Evolutionary conservation across 2,113 vertebrate species (phyloP).

Genomic region (Prinia subflava): DNA sequence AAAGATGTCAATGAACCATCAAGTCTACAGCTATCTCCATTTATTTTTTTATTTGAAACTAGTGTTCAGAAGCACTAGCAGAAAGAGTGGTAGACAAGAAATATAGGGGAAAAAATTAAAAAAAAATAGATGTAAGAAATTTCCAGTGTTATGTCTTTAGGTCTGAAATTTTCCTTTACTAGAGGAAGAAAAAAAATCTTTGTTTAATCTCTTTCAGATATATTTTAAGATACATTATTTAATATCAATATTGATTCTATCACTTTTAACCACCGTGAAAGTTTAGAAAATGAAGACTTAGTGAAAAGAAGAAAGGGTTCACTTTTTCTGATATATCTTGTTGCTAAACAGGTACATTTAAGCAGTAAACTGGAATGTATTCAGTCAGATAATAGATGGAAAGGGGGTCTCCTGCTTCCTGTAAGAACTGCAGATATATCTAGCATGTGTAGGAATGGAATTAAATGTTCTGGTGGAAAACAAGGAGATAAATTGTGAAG

Average conservation of each 20-base stretch:
- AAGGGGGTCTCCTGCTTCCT: not conserved
- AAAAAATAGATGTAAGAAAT: not conserved
- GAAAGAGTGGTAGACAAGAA: not conserved
- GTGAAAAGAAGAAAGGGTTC: not conserved
- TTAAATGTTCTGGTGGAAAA: not conserved
- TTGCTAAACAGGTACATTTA: not conserved
- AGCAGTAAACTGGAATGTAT: not conserved
- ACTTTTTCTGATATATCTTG: not conserved
- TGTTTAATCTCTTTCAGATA: not conserved
- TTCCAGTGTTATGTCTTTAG: not conserved
- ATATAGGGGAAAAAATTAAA: fast-evolving
- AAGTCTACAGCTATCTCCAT: not conserved
- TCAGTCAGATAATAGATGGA: not conserved
- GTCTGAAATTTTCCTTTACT: not conserved
- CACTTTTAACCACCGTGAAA: not conserved
- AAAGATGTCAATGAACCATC: not conserved
- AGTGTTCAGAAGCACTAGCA: not conserved
- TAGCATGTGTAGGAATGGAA: not conserved
- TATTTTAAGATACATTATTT: not conserved
- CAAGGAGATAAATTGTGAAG: not conserved
- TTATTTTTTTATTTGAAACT: not conserved
- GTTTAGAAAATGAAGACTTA: not conserved
- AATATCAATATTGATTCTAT: not conserved
- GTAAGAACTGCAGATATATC: not conserved
- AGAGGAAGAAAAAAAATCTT: not conserved